phyloP scores from a whole-genome alignment of 2,888 invertebrate species.

The Drosophila kokeensis region DNA sequence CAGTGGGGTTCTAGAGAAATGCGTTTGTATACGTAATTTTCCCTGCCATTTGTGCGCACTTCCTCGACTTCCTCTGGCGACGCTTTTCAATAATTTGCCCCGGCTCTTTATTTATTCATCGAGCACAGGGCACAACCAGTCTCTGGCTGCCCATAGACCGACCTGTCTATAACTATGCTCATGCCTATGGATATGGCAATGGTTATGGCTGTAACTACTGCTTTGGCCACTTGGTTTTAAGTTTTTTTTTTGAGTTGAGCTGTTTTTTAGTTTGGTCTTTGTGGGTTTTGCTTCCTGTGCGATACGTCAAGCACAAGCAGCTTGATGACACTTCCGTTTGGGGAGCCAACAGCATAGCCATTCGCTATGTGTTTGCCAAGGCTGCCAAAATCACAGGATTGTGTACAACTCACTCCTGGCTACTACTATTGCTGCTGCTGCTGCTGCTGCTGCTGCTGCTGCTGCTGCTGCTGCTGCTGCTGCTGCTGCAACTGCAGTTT shows the following conservation, averaged over 20 bases:
- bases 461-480: background rate
- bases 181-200: conserved; percentile 10
- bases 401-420: conserved; percentile 4
- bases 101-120: conserved; percentile 64
- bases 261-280: conserved; percentile 52
- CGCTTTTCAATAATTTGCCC: conserved; percentile 55
- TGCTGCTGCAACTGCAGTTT: conserved; percentile 32
- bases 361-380: conserved; percentile 12
- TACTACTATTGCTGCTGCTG: background rate
- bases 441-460: conserved; percentile 7
- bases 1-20: conserved; percentile 7
- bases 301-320: conserved; percentile 19
- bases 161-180: conserved; percentile 24
- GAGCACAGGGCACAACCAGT: conserved; percentile 43
- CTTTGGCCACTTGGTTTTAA: conserved; percentile 6
- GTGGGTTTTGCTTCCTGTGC: conserved; percentile 63
- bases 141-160: conserved; percentile 36
- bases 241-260: conserved; percentile 14
- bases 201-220: conserved; percentile 12
- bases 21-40: conserved; percentile 54
- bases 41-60: conserved; percentile 61
- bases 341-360: conserved; percentile 17
- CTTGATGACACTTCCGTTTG: conserved; percentile 48
- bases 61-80: conserved; percentile 59
- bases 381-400: conserved; percentile 17